Base-by-base conservation (phyloP, 92 coral and sea anemone genomes). In the Desmophyllum pertusum region DNA sequence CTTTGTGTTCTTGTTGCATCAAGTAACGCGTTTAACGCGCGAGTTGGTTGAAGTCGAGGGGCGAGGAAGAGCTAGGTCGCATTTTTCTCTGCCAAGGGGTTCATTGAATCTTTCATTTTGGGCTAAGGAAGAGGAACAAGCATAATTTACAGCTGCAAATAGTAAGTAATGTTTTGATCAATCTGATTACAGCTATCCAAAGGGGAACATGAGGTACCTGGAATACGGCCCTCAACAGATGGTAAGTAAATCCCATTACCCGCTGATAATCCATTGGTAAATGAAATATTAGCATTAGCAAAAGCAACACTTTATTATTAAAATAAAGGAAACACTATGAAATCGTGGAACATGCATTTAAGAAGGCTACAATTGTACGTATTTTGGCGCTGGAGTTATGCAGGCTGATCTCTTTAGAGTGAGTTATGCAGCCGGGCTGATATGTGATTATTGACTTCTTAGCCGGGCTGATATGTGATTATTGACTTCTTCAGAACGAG, bases 151-250 rank as follows among this genome's bases (percentile, higher is more conserved):
- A 75, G 39, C 18, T n/a, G n/a, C n/a, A n/a, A 40, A 23, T 19
- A 62, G 7, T 1, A 29, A 29, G 7, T 13, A 4, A 37, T 15
- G 31, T 78, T 63, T 40, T 6, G 11, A 18, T 36, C 7, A 4
- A 33, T 36, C 40, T 78, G n/a, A 18, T 21, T 50, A 50, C 84
- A 80, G 84, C 17, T 70, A 67, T 35, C 23, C 23, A 46, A 46
- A 38, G 84, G 84, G 52, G 96, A 90, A 70, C 91, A 71, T 14
- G 91, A 70, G 55, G 92, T 85, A 23, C 92, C 94, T 38, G 18
- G 80, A 35, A 66, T 82, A n/a, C 87, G 78, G 30, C 89, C 80
- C 36, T 80, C 87, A 29, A 84, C 90, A 38, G 88, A 88, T 51
- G 89, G 95, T 89, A 78, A 64, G 76, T 70, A 27, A 10, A 50